Base-by-base conservation (phyloP, 1,140 invertebrate species). In the Pygmarrhopalites habei region DNA sequence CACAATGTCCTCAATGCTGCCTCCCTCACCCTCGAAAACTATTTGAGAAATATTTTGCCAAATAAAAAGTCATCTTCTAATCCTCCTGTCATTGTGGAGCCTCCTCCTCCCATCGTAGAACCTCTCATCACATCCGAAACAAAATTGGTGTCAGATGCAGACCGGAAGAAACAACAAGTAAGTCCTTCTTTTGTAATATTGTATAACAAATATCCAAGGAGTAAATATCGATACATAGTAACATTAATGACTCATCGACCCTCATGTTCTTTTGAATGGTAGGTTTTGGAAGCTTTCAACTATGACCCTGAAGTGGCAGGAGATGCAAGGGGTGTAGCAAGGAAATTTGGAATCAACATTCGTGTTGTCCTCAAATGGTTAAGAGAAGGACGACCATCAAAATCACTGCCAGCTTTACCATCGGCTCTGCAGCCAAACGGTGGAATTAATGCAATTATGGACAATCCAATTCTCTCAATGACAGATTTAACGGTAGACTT, bases 331-430 rank as follows among this genome's bases (percentile, higher is more conserved):
- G 69, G 62, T 12, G 63, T 71, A 1, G 69, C 69, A 10, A 62
- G 69, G 44, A 71, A 71, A 43, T 71, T 71, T 53, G 66, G 66
- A 15, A 41, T 71, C 14, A 71, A 65, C 46, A 58, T 61, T 17
- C 65, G 69, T n/a, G 64, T 68, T 46, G 69, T 71, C 14, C 62
- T 65, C 47, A 71, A 71, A 49, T 71, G 69, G 69, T 56, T 71
- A 23, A 60, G 61, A 60, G 69, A 71, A 51, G 52, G 47, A 19
- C n/a, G n/a, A n/a, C 52, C 68, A 0, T n/a, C 53, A 15, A 67
- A 67, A 35, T 35, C 49, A 39, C 39, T 58, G 25, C 55, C 55
- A 10, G 29, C 25, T 17, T n/a, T 60, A 7, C 41, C 58, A 14
- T 41, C 39, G n/a, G 12, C 7, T 23, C 7, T 7, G 7, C 12